Evolutionary conservation across 2,888 invertebrate genomes (phyloP).

Genomic region (Ptychoptera contaminata): DNA sequence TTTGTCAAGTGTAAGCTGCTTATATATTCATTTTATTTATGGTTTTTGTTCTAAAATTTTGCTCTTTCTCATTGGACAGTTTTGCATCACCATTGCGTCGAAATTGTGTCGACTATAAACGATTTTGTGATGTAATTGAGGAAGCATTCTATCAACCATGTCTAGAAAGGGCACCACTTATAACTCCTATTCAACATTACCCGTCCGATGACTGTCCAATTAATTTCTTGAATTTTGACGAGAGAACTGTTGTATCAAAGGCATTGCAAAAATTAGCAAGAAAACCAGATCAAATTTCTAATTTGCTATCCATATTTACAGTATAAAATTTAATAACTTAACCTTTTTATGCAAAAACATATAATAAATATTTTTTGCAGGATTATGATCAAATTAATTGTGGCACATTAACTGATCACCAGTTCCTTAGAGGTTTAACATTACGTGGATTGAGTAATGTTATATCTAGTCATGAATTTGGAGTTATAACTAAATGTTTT

Average conservation of each 20-base stretch:
- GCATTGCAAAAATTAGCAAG: constrained; percentile 53
- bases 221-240: constrained; percentile 58
- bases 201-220: constrained; percentile 45
- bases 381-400: constrained; percentile 52
- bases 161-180: constrained; percentile 49
- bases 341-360: not conserved
- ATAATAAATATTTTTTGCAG: constrained; percentile 15
- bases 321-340: constrained; percentile 21
- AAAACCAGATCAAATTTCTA: constrained; percentile 47
- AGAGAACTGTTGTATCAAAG: constrained; percentile 43
- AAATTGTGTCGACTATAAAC: constrained; percentile 45
- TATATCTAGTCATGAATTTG: constrained; percentile 49
- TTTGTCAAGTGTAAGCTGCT: constrained; percentile 60
- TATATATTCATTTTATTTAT: constrained; percentile 1
- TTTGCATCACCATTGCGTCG: constrained; percentile 46
- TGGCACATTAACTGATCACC: constrained; percentile 46
- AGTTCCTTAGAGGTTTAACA: constrained; percentile 48
- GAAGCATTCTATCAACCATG: constrained; percentile 50
- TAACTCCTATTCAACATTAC: constrained; percentile 52
- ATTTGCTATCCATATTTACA: constrained; percentile 48
- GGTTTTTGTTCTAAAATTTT: not conserved
- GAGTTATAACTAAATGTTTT: constrained; percentile 59
- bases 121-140: constrained; percentile 51
- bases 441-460: constrained; percentile 44
- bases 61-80: constrained; percentile 25